Evolutionary conservation across 2,797 vertebrate species (phyloP), one percentile per base, ranked within the genome.

Genomic region (Stomatorhinus walkeri): DNA sequence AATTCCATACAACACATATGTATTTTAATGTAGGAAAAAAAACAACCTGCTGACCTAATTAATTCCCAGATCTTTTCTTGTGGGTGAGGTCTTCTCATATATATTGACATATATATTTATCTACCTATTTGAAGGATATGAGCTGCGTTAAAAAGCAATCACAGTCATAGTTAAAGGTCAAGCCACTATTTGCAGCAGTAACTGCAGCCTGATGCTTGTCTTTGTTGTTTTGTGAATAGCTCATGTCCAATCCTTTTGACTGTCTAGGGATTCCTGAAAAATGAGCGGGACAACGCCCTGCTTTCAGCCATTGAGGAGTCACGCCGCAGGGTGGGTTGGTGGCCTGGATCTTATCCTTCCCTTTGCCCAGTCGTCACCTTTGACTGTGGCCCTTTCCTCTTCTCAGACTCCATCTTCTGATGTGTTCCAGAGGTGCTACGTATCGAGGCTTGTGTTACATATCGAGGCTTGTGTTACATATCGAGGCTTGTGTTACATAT

Each of bases 221-320:
- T 59, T 1, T 43, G 28, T 32, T 40, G 51, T 32, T 40, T 36
- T 51, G 4, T 83, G 88, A 19, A 28, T n/a, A 16, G 16, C 51
- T 89, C 28, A 54, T 12, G 14, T 56, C 1, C 51, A 16, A 49
- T 72, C 90, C 88, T 92, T 90, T 88, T 89, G 99, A 98, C 19
- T 24, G 24, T 46, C 4, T 36, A 89, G 88, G 88, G 88, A 16
- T 89, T 89, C 95, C 92, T 99, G 92, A 99, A 99, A 94, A 99
- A 99, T 92, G 98, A 99, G 94, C 97, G 98, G 92, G 98, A 99
- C 93, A 99, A 99, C 95, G 97, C 98, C 36, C 94, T 99, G 90
- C 94, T 99, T 90, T 98, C 98, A 19, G 98, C 97, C 92, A 99
- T 99, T 61, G 98, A 99, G 92, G 98, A 99, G 92, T 99, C 98